phyloP scores from a whole-genome alignment of 2,113 vertebrate genomes.

The Eolophus roseicapilla region DNA sequence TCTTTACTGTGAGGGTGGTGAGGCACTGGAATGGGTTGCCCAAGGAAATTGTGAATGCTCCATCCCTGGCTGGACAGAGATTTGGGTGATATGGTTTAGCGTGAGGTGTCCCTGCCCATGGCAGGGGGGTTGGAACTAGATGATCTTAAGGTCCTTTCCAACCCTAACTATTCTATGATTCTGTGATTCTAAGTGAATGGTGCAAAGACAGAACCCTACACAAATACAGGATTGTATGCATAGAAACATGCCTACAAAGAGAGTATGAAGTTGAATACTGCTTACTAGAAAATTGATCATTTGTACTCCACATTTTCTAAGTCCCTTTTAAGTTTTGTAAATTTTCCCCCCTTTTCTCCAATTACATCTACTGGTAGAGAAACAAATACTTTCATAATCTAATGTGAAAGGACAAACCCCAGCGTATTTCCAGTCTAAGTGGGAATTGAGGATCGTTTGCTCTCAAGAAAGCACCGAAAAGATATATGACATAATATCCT shows the following conservation, averaged over 20 bases:
- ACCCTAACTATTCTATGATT: background rate
- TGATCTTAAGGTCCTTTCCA: too few species aligned
- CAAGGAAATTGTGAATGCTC: too few species aligned
- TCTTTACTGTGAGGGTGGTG: background rate
- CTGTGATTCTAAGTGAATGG: background rate
- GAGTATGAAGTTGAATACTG: background rate
- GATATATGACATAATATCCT: background rate
- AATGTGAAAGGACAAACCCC: background rate
- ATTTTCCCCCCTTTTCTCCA: background rate
- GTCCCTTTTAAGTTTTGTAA: background rate
- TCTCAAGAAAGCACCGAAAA: background rate
- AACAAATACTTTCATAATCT: background rate
- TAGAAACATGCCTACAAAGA: background rate
- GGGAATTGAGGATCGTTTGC: background rate
- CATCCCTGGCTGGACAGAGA: background rate
- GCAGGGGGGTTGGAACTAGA: too few species aligned
- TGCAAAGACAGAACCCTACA: background rate
- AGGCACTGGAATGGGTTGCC: background rate
- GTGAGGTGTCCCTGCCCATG: background rate
- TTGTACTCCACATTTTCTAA: background rate
- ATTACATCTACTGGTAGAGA: background rate
- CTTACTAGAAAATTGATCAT: background rate
- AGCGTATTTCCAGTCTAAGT: background rate
- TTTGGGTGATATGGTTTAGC: background rate
- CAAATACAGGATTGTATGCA: background rate